phyloP scores from a whole-genome alignment of 2,113 vertebrate species.

The Elephas maximus region DNA sequence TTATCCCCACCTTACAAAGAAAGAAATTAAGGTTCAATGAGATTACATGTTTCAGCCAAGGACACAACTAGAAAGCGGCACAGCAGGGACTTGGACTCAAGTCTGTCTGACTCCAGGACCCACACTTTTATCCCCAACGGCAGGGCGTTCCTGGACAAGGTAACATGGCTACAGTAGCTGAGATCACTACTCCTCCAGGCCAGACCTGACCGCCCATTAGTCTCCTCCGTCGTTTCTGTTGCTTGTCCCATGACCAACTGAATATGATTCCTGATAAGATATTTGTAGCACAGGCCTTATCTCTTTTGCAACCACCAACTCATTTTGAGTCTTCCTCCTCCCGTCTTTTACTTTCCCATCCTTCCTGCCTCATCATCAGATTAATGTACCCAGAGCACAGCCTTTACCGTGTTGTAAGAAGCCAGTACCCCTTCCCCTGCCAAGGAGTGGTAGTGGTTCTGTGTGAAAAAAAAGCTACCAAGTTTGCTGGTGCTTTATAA shows the following conservation, averaged over 20 bases:
- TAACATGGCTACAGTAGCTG: fast-evolving
- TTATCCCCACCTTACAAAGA: neutral
- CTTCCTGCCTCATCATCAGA: neutral
- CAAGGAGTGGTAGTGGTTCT: neutral
- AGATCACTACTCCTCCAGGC: neutral
- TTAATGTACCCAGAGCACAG: too few relatives aligned
- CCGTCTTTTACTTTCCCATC: neutral
- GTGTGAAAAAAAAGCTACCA: too few relatives aligned
- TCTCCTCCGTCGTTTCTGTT: neutral
- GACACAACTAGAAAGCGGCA: neutral
- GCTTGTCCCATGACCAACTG: neutral
- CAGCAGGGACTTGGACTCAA: neutral
- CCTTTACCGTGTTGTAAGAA: too few relatives aligned
- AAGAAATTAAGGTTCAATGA: neutral
- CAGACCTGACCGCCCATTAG: neutral
- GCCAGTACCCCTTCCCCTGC: neutral
- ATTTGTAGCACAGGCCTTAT: neutral
- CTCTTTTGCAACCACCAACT: neutral
- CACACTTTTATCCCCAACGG: neutral
- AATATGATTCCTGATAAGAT: neutral
- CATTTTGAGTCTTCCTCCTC: neutral
- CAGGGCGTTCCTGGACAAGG: neutral
- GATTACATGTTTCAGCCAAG: neutral
- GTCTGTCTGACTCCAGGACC: neutral
- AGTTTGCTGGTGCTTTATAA: too few relatives aligned